Evolutionary conservation across 2,888 invertebrate genomes (phyloP), one percentile per base, ranked within the genome.

Genomic region (Alloplasta piceator): DNA sequence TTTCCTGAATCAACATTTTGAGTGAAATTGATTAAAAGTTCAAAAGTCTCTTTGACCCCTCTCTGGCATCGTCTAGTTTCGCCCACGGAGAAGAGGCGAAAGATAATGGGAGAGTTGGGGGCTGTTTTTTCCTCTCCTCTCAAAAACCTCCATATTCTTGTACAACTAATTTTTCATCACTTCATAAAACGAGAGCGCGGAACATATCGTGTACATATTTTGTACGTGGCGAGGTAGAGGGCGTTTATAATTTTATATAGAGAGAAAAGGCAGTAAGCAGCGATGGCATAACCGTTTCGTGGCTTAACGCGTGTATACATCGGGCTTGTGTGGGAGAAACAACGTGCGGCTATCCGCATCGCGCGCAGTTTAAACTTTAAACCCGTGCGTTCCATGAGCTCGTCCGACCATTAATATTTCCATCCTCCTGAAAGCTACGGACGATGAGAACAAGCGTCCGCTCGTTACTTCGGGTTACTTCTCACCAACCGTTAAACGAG

Each of bases 351-450:
- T 64, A 73, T 55, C 55, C 64, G 64, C 73, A 64, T 55, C 38
- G 64, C 26, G 26, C 26, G 26, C 46, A 63, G 80, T 80, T 77
- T 77, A 73, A 80, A 80, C 52, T 80, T 77, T 77, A 73, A 80
- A 70, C 58, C 50, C 58, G 66, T n/a, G 55, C 60, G 70, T 55
- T 26, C 56, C 60, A 70, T 67, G 72, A 64, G 70, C 52, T 76
- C 72, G 60, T 72, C 72, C 67, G 43, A 12, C 48, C 67, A 67
- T 76, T 80, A 80, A 70, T 75, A 80, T 80, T 77, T 77, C 68
- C 72, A 77, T 80, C 68, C 77, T 70, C 77, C 68, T 73, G 60
- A 77, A 77, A 77, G 80, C 80, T 48, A 43, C 9, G 43, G 50
- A 63, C 43, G 67, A 77, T 64, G 68, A 77, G 76, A 72, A 71